Evolutionary conservation across 1,140 invertebrate genomes (phyloP), one percentile per base, ranked within the genome.

Genomic region (Trypoxylus dichotomus): DNA sequence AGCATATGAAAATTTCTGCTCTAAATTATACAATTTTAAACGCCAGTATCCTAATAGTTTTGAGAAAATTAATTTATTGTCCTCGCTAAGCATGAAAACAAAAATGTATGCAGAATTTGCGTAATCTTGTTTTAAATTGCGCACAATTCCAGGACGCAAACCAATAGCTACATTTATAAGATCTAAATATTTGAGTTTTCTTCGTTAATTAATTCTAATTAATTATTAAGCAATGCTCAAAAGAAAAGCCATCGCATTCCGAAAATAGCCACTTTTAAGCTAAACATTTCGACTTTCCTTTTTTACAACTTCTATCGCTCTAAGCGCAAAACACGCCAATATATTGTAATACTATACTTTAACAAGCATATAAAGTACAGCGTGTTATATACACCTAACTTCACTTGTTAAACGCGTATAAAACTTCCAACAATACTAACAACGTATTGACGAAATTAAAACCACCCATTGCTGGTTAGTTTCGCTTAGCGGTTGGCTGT

Each of bases 331-430:
- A 54, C 47, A 54, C 2, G 47, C 13, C 47, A 54, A 54, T 54
- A 54, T 54, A 54, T 54, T 54, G 47, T 54, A 54, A 54, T 54
- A 6, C 47, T 54, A 54, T 54, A 54, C 47, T 54, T 54, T 54
- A 54, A 19, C 47, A 19, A n/a, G 47, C 15, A 7, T 19, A 54
- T 54, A 54, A 54, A 54, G 19, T 54, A 54, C 7, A n/a, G 13
- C 15, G 47, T n/a, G 19, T 54, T 54, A 54, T n/a, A n/a, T 54
- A 54, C 15, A n/a, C 19, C 47, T 15, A 54, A n/a, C 47, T 54
- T 54, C 19, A 54, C 15, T 19, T 54, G 15, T n/a, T 54, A 19
- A 19, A 19, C n/a, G n/a, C 19, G 43, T n/a, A 47, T 54, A 19
- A 54, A n/a, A 54, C 15, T 54, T 54, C 19, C 15, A 54, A 54